Base-by-base conservation (phyloP, 2,888 invertebrate species). In the Macaria notata region DNA sequence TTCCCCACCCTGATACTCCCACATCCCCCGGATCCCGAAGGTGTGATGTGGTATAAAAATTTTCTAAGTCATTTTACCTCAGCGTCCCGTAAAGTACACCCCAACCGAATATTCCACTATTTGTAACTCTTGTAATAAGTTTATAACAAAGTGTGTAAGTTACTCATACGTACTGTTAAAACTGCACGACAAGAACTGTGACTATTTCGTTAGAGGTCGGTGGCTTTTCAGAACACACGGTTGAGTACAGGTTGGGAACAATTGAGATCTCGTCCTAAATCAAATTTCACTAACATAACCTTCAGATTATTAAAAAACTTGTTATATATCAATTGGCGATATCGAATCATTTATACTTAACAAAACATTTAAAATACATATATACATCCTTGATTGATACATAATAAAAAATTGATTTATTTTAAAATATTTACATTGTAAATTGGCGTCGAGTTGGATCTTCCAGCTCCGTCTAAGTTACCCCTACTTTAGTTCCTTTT, bases 391-490 rank as follows among this genome's bases (percentile, higher is more conserved):
- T 4, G 7, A 31, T 54, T 4, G 7, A 31, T 54, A 41, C 38
- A 8, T 41, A 41, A n/a, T n/a, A 41, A 41, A 41, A 8, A 3
- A 41, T n/a, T 41, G 41, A 41, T 41, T 41, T 36, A 36, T 36
- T 41, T 41, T 50, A 66, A 69, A 69, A 66, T 63, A 65, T 65
- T 67, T 63, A 73, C 75, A 74, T n/a, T 69, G 65, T 9, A 49
- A 63, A 62, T 62, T 66, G 79, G 83, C 83, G 80, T 82, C 70
- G 80, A 83, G 83, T 86, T 85, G 84, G 71, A 83, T 83, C 83
- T 84, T 81, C 80, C 81, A 85, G 85, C 66, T 68, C 64, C 64
- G 61, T 71, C 68, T 75, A 41, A 8, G 9, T 19, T 19, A 19
- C 19, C 66, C 65, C 63, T 63, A 63, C 54, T 52, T 62, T 59